A percentile compares a stretch with the other conserved stretches of the same genome.
Evolutionary conservation across 2,888 invertebrate genomes (phyloP).

Genomic region (Cerceris ruficornis): DNA sequence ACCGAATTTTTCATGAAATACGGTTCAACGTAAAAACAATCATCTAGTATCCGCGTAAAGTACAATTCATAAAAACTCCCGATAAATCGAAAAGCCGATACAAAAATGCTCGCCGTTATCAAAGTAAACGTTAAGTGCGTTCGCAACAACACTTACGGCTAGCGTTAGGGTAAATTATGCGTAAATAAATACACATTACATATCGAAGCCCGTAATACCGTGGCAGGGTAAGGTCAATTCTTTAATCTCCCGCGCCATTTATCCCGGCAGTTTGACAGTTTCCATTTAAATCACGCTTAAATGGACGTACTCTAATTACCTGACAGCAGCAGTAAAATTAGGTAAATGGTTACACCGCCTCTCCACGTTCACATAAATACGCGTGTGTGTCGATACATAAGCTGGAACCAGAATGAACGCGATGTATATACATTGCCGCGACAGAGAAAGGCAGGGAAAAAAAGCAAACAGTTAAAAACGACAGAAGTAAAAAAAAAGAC

Average conservation of each 20-base stretch:
- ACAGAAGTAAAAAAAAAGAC: slow-evolving; percentile 23
- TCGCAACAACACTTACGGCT: not conserved
- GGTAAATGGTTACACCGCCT: slow-evolving; percentile 27
- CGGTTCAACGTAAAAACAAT: too few relatives aligned
- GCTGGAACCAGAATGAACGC: slow-evolving; percentile 25
- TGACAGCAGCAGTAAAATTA: slow-evolving; percentile 58
- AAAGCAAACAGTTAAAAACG: slow-evolving; percentile 25
- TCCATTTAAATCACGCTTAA: slow-evolving; percentile 65
- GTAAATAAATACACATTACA: slow-evolving; percentile 12
- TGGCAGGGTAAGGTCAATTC: slow-evolving; percentile 30
- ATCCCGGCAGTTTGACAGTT: slow-evolving; percentile 55
- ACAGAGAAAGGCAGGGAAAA: slow-evolving; percentile 32
- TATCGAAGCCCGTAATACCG: not conserved
- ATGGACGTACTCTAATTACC: slow-evolving; percentile 60
- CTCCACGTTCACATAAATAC: not conserved
- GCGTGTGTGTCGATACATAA: slow-evolving; percentile 24
- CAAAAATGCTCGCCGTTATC: too few relatives aligned
- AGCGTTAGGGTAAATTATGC: not conserved
- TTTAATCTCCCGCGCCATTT: slow-evolving; percentile 46
- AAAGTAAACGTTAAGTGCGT: too few relatives aligned
- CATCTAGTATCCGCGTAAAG: too few relatives aligned
- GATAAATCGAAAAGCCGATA: too few relatives aligned
- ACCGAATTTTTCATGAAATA: too few relatives aligned
- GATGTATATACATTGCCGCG: slow-evolving; percentile 18
- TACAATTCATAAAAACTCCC: too few relatives aligned